Base-by-base conservation (phyloP, 53 echinoderm and acorn worm genomes). In the Patiria pectinifera region DNA sequence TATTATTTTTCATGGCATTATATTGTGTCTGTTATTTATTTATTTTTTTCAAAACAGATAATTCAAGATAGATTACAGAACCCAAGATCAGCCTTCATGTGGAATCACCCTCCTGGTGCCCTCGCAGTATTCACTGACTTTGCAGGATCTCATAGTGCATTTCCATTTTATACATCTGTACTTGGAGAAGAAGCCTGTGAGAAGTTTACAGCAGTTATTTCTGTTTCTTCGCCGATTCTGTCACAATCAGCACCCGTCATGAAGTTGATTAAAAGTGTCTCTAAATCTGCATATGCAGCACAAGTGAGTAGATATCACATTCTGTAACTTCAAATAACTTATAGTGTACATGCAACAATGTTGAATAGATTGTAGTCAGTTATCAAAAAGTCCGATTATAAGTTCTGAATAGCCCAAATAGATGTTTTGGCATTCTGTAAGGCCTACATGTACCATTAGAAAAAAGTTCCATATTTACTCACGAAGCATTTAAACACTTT, bases 71-170 rank as follows among this genome's bases (percentile, higher is more conserved):
- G 99, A 75, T 88, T 99, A 69, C 86, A 97, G 59, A 90, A 92
- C 60, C 96, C 97, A 6, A 89, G 96, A 59, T 94, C 96, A 71
- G 76, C 71, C 24, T 96, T 94, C 72, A 95, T 96, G 78, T 99
- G 99, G 99, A 99, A 99, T 79, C 92, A 89, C 24, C 95, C 94
- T 2, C 99, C 99, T 10, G 99, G 99, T 62, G 97, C 96, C n/a
- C 87, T 99, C 62, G 86, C 94, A n/a, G 82, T 96, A 62, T 85
- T 95, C 83, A 92, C 94, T 45, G 87, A 90, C 23, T 99, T 93
- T 81, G 94, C 92, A 15, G 83, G 85, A 85, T 85, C 94, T 84
- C 95, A 95, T 47, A 89, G 91, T 77, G 94, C 96, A 62, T 99
- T 96, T 84, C 99, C 99, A 4, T 99, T 99, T 82, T 99, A 83